phyloP scores from a whole-genome alignment of 2,888 invertebrate genomes.

The Chirona hameri region DNA sequence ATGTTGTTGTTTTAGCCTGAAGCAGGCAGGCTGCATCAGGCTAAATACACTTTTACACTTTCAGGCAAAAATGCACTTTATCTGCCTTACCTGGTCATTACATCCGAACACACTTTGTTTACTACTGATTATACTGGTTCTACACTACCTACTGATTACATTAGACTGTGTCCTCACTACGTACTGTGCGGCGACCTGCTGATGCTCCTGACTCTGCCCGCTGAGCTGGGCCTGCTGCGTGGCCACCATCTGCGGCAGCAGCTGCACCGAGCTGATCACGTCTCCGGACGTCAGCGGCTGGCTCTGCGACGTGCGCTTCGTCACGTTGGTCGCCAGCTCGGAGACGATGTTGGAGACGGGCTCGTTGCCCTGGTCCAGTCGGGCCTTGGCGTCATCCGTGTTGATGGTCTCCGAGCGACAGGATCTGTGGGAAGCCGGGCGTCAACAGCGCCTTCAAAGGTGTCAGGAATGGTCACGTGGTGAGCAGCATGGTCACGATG shows the following conservation, averaged over 20 bases:
- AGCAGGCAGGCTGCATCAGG: too few relatives aligned
- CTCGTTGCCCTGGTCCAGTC: not conserved
- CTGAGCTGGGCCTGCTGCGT: not conserved
- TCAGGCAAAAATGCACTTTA: too few relatives aligned
- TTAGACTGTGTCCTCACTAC: not conserved
- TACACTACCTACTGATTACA: too few relatives aligned
- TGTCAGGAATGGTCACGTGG: too few relatives aligned
- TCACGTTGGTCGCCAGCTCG: not conserved
- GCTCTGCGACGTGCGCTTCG: not conserved
- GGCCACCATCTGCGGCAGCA: slow-evolving; percentile 2
- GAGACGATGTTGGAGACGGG: not conserved
- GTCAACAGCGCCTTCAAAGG: too few relatives aligned
- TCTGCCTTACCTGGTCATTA: too few relatives aligned
- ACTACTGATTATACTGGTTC: too few relatives aligned
- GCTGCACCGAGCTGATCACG: not conserved
- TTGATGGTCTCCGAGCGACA: not conserved
- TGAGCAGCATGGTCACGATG: too few relatives aligned
- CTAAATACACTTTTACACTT: too few relatives aligned
- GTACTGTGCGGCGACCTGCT: not conserved
- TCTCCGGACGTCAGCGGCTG: not conserved
- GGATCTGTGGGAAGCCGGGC: not conserved
- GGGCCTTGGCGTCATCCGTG: not conserved
- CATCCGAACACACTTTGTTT: too few relatives aligned
- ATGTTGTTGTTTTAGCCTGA: too few relatives aligned
- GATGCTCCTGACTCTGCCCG: not conserved